Evolutionary conservation across 1,140 invertebrate species (phyloP).

Genomic region (Subanguina moxae): DNA sequence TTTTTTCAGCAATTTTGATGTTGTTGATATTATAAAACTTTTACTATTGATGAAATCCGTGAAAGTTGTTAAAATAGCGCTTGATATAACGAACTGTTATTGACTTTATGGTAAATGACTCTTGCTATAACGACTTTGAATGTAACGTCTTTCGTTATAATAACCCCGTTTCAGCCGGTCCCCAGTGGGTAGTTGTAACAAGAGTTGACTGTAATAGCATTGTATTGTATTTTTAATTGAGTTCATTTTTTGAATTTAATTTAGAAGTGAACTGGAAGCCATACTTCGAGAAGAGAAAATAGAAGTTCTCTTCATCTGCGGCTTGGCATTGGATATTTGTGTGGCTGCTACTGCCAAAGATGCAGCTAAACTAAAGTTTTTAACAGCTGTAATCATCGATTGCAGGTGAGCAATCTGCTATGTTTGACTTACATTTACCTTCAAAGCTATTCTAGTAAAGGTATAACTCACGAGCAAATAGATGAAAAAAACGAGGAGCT

Average conservation of each 20-base stretch:
- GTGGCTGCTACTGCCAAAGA: constrained; percentile 64
- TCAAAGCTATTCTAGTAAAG: constrained; percentile 38
- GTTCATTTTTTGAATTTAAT: constrained; percentile 72
- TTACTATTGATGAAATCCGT: no score
- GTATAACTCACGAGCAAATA: constrained; percentile 46
- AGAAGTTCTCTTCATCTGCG: constrained; percentile 89
- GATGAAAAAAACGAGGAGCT: constrained; percentile 24
- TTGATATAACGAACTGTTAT: no score
- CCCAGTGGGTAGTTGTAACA: no score
- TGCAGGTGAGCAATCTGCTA: constrained; percentile 36
- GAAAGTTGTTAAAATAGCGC: no score
- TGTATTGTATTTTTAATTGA: no score
- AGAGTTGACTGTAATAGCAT: no score
- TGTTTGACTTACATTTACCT: constrained; percentile 4
- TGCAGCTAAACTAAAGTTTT: constrained; percentile 65
- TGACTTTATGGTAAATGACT: no score
- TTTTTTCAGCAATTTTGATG: no score
- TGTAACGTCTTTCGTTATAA: no score
- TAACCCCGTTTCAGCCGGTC: no score
- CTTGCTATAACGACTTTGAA: no score
- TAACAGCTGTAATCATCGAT: constrained; percentile 47
- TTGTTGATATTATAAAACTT: no score
- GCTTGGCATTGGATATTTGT: constrained; percentile 90
- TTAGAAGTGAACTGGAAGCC: constrained; percentile 76
- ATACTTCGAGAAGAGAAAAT: constrained; percentile 75